These are phyloP conservation scores for Bovichtus diacanthus DNA, from an alignment of 2,797 vertebrate species.

Conservation along the genomic window DNA sequence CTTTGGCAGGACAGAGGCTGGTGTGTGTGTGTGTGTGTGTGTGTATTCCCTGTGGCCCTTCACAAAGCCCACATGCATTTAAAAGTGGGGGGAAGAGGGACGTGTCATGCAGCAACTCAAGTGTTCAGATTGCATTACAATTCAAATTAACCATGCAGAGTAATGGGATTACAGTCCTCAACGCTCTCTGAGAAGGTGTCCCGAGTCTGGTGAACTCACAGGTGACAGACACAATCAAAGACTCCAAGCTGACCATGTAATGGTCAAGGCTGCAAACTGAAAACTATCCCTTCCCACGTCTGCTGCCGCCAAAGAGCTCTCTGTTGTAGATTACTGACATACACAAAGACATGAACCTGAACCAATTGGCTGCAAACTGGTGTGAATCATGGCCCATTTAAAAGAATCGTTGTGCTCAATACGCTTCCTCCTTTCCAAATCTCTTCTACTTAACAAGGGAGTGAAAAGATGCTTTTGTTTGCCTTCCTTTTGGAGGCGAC, in stretches of 20 bases:
- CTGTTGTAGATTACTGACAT: neutral
- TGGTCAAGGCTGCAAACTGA: slow-evolving; percentile 2
- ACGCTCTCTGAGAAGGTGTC: slow-evolving; percentile 54
- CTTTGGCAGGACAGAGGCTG: slow-evolving; percentile 41
- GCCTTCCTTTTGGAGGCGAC: slow-evolving; percentile 77
- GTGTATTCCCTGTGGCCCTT: slow-evolving; percentile 45
- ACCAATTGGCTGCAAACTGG: slow-evolving; percentile 35
- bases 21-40: slow-evolving; percentile 27
- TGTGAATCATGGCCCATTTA: slow-evolving; percentile 56
- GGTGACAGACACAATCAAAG: slow-evolving; percentile 59
- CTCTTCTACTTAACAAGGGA: slow-evolving; percentile 83
- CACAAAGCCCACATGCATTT: slow-evolving; percentile 71
- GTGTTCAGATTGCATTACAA: slow-evolving; percentile 84
- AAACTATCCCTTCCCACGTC: neutral
- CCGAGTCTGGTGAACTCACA: slow-evolving; percentile 46
- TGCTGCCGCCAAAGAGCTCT: neutral
- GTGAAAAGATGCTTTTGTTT: slow-evolving; percentile 91
- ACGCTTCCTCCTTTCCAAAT: slow-evolving; percentile 83
- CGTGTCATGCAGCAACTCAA: slow-evolving; percentile 83
- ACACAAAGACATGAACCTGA: slow-evolving; percentile 26
- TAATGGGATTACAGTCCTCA: slow-evolving; percentile 82
- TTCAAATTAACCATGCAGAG: slow-evolving; percentile 83
- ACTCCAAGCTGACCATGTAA: neutral
- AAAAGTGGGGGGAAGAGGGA: slow-evolving; percentile 60
- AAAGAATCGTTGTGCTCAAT: slow-evolving; percentile 39